Evolutionary conservation across 2,113 vertebrate species (phyloP).

Genomic region (Microtus montanus): DNA sequence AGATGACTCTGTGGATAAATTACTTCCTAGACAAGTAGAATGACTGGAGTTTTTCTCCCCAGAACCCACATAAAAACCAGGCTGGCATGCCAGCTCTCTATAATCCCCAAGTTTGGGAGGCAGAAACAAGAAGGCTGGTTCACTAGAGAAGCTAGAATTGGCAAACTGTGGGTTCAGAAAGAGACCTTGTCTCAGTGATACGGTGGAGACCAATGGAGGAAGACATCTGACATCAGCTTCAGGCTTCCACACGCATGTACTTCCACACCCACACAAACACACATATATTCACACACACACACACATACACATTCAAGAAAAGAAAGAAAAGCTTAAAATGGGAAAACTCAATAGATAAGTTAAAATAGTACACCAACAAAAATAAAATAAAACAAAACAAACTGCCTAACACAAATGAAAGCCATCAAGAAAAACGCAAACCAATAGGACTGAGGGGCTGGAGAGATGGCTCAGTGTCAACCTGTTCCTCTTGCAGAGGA

Average conservation of each 20-base stretch:
- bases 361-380: neutral
- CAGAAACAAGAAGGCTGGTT: neutral
- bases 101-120: neutral
- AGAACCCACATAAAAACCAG: neutral
- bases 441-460: neutral
- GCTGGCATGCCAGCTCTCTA: neutral
- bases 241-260: neutral
- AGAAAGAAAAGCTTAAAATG: neutral
- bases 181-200: neutral
- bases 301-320: neutral
- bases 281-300: neutral
- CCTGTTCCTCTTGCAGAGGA: neutral
- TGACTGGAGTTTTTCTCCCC: too few species aligned
- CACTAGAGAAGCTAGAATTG: neutral
- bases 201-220: neutral
- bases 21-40: too few species aligned
- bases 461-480: neutral
- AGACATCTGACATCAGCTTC: neutral
- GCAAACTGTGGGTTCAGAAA: neutral
- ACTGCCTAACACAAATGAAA: neutral
- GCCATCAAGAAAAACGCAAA: neutral
- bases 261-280: neutral
- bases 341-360: neutral
- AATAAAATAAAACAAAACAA: neutral
- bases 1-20: too few species aligned